Evolutionary conservation across 1,140 invertebrate genomes (phyloP), one percentile per base, ranked within the genome.

Genomic region (Hirudo medicinalis): DNA sequence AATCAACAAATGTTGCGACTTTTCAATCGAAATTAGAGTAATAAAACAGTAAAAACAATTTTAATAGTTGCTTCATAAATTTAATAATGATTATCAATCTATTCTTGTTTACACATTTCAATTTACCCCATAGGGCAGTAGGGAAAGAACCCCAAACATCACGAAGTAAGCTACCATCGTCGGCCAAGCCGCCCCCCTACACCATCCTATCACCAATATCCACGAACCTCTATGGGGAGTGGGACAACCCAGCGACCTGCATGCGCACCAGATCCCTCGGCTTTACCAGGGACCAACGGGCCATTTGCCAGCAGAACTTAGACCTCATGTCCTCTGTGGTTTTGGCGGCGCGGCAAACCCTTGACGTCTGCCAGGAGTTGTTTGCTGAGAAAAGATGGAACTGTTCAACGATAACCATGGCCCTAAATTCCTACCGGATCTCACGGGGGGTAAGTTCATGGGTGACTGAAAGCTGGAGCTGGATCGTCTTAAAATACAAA

Each of bases 301-400:
- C 25, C 67, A 71, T 74, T 11, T 74, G 73, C 55, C 85, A 88
- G 71, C 83, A 89, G 2, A 89, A 90, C 76, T 84, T 86, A 73
- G 89, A 88, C 69, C 84, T 89, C 60, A 90, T 91, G 89, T 85
- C 87, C 17, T 86, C 87, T 76, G 84, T 92, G 68, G 86, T 86
- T 25, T 84, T 85, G 68, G 89, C 89, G 1, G 88, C 89, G 0
- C 82, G 82, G 22, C 82, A 88, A 68, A 85, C 89, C 0, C 83
- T 86, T 20, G 79, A 84, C 69, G 86, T 88, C 25, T 92, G 90
- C 78, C 87, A 89, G 77, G 83, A 84, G 69, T 83, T 87, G 0
- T 89, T 90, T 78, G 80, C 83, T 20, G 84, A 88, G 73, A 84
- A 88, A 66, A 83, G 89, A 69, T 92, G 90, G 90, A 91, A 92